phyloP scores from a whole-genome alignment of 2,888 invertebrate species.

The Camponotus fellah region DNA sequence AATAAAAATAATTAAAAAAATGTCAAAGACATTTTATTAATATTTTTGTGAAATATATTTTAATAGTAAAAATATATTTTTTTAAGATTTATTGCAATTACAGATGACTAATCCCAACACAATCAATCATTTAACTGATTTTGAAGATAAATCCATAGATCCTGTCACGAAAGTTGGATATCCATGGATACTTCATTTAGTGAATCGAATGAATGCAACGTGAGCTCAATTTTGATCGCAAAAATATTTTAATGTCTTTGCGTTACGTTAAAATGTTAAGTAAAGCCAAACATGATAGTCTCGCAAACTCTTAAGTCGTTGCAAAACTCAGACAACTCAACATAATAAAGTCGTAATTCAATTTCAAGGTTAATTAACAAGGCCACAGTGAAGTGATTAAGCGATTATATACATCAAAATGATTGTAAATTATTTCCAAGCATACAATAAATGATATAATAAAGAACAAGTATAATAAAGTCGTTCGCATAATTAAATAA shows the following conservation, averaged over 20 bases:
- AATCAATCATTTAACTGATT: constrained; percentile 86
- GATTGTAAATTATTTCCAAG: constrained; percentile 15
- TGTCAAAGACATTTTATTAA: neutral
- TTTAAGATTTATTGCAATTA: constrained; percentile 26
- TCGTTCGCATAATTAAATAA: constrained; percentile 18
- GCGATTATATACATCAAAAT: neutral
- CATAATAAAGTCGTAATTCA: constrained; percentile 13
- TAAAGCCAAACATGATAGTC: neutral
- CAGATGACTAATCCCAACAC: constrained; percentile 84
- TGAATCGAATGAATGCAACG: constrained; percentile 83
- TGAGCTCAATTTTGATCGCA: constrained; percentile 66
- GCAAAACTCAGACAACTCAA: constrained; percentile 6
- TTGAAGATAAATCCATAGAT: constrained; percentile 82
- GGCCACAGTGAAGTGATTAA: neutral
- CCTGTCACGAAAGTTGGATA: constrained; percentile 82
- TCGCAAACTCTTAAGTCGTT: neutral
- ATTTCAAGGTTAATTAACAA: constrained; percentile 23
- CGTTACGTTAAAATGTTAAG: neutral
- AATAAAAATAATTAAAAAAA: neutral
- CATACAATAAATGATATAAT: no score
- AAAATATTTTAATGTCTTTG: neutral
- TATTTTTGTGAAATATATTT: neutral
- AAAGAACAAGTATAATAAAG: neutral
- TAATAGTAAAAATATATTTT: neutral
- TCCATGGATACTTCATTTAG: constrained; percentile 80